Evolutionary conservation across 2,113 vertebrate genomes (phyloP), one percentile per base, ranked within the genome.

Genomic region (Talpa occidentalis): DNA sequence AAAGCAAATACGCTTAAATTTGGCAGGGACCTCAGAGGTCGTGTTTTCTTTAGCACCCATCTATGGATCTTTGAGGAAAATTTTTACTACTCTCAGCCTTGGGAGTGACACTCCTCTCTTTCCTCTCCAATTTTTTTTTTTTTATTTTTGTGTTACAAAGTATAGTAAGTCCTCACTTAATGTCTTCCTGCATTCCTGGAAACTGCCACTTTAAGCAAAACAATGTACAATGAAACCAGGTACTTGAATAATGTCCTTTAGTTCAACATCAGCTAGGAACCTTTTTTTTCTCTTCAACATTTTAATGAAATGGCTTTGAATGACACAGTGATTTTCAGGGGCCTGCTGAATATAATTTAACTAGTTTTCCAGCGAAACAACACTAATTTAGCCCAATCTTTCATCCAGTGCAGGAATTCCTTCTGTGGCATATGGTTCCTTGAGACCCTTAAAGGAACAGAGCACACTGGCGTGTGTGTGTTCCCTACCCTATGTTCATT

Each of bases 1-100:
- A 88, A 78, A 67, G 76, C 40, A 60, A 54, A 56, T 54, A 21
- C 37, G 52, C 44, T 69, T 52, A 54, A 52, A 56, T 47, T 91
- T 91, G 64, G 2, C 28, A 73, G 49, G 77, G 17, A 54, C 42
- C 64, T 89, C 83, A 37, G 69, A 60, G 42, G 2, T 81, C 62
- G 42, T 40, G 6, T 19, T 78, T 78, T 69, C 22, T 80, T 62
- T 56, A 44, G 6, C 49, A 28, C 30, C 19, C 67, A 1, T 59
- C 47, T 92, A 22, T 82, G 74, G 40, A 17, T 64, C 64, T 93
- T 91, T 70, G 44, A 73, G 56, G 49, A 92, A 56, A 62, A 54
- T 35, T 89, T 90, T 78, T 32, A 73, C n/a, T 79, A 6, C 35
- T 67, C 2, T 86, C 69, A 62, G 9, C 35, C 60, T 90, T 70